Evolutionary conservation across 2,888 invertebrate genomes (phyloP), one percentile per base, ranked within the genome.

Genomic region (Hecatera dysodea): DNA sequence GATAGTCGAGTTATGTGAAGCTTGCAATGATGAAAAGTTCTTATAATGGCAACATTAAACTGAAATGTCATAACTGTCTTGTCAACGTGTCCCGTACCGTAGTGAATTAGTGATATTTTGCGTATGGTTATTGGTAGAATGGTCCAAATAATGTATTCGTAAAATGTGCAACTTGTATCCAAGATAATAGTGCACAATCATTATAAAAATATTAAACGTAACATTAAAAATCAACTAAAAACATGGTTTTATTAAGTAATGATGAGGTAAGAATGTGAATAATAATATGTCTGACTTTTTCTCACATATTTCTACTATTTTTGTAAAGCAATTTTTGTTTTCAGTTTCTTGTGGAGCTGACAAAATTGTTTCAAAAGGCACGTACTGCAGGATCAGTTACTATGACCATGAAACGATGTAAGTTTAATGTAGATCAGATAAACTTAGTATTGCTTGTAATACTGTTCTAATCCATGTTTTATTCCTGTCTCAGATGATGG

Each of bases 341-440:
- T 86, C 95, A 98, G 98, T 98, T 99, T 96, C 95, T 99, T 87
- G 96, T 96, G 74, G 98, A 98, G 93, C 96, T 99, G 66, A 97
- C 98, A 59, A 97, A 98, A 92, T 94, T 99, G 88, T 99, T 99
- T 89, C 98, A 98, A 93, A 98, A 97, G 89, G 97, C 98, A n/a
- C 97, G 98, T 86, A 90, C 95, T 70, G 96, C 97, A 80, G 98
- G 98, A 63, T 97, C 98, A 57, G 98, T 99, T 61, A 97, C 97
- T 50, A 97, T 99, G 93, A 98, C 98, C 53, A 98, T 99, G 97
- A 99, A 99, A 96, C 97, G 98, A 96, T 99, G 99, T 98, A 97
- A 97, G 98, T 97, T 84, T 33, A 55, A 65, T 59, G 62, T 17
- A 1, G 0, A 29, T 22, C 22, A 19, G 1, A 52, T 22, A 22